phyloP scores from a whole-genome alignment of 2,113 vertebrate genomes.

The Protomyctophum bolini region DNA sequence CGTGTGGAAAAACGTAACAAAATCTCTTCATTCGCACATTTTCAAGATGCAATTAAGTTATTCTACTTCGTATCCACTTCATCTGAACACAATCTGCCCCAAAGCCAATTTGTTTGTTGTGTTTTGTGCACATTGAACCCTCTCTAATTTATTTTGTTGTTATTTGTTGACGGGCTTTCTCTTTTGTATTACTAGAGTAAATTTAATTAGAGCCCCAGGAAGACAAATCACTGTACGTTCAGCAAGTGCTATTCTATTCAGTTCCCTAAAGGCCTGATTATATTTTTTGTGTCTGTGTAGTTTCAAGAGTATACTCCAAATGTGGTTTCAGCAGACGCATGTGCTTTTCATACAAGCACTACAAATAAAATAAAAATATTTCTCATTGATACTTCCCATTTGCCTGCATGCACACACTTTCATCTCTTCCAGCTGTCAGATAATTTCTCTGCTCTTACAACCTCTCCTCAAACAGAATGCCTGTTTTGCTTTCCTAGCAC shows the following conservation, averaged over 20 bases:
- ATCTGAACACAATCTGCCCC: conserved; percentile 64
- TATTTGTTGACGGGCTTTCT: conserved; percentile 67
- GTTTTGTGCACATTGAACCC: conserved; percentile 38
- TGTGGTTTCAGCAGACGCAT: too few relatives aligned
- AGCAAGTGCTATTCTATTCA: conserved; percentile 68
- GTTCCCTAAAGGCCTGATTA: conserved; percentile 17
- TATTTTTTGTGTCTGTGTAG: too few relatives aligned
- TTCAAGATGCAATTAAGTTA: conserved; percentile 25
- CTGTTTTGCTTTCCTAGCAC: too few relatives aligned
- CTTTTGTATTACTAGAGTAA: conserved; percentile 69
- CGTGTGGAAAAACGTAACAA: not conserved
- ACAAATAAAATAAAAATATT: too few relatives aligned
- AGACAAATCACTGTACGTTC: conserved; percentile 68
- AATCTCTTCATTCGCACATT: conserved; percentile 36
- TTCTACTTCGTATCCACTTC: conserved; percentile 47
- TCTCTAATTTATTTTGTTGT: conserved; percentile 61
- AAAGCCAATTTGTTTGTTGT: conserved; percentile 49
- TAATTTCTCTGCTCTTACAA: too few relatives aligned
- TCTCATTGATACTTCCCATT: too few relatives aligned
- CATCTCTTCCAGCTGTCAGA: too few relatives aligned
- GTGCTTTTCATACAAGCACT: too few relatives aligned
- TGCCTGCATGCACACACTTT: too few relatives aligned
- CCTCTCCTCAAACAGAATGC: too few relatives aligned
- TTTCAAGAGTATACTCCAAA: too few relatives aligned
- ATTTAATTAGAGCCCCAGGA: conserved; percentile 72